Base-by-base conservation (phyloP, 2,797 vertebrate genomes). In the Alauda arvensis region DNA sequence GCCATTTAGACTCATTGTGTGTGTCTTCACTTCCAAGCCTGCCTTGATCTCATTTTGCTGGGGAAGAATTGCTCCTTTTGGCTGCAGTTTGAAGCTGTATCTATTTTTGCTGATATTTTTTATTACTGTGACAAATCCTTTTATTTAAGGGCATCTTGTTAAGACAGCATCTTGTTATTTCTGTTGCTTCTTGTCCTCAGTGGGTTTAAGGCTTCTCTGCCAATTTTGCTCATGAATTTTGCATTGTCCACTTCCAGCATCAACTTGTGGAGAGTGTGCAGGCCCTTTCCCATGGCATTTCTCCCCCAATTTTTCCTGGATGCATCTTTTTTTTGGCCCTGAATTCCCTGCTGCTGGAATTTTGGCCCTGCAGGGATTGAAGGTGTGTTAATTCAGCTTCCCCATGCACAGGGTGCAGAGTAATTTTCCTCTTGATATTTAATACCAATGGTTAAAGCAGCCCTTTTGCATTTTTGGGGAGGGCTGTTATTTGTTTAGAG, bases 121-220 rank as follows among this genome's bases (percentile, higher is more conserved):
- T 88, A 80, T 89, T 88, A 65, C 60, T 12, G 1, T 43, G 76
- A 79, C 78, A 86, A 80, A 92, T 87, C 48, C 75, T 71, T 77
- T 83, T 65, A 68, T 84, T 90, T 71, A 87, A 77, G 3, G 5
- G 61, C n/a, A 57, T 83, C 86, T 75, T 63, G 42, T 87, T 87
- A 91, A 76, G 82, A 59, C 21, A 88, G 37, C 57, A n/a, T 43
- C 57, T 89, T 65, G 57, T 88, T 91, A 29, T 72, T 80, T 91
- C 61, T 18, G 24, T 23, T 57, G 21, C 59, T 60, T 43, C 12
- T 0, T 12, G 42, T 59, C 62, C 40, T 49, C 29, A 42, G 34
- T 39, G 69, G 24, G 21, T 56, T 86, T 75, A 45, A 61, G 51
- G 24, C 16, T 82, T 4, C 20, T 83, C 29, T 62, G 57, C 40